Base-by-base conservation (phyloP, 2,113 vertebrate species). In the Silurus meridionalis region DNA sequence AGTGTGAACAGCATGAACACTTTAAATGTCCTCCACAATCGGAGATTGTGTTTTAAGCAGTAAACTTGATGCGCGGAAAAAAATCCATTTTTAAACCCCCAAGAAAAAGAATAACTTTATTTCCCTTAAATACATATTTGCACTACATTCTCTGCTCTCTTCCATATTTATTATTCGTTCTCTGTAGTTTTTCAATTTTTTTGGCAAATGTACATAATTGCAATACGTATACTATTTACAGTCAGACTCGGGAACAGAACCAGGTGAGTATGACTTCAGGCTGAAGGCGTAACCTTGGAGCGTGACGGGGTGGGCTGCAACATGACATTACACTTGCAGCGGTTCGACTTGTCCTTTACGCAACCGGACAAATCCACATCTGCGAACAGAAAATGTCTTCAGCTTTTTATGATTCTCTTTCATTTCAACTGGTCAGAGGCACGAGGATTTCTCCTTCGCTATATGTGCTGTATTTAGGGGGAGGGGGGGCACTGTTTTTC, bases 51-150 rank as follows among this genome's bases (percentile, higher is more conserved):
- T 3, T 37, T 37, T 37, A 37, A 37, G 37, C 37, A 37, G 37
- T 37, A 37, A 37, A 37, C 2, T 37, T 37, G 37, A 37, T 19
- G 8, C 19, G 50, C 4, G 3, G 21, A 60, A 67, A 66, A 80
- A 83, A 80, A 80, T 17, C 48, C 8, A 61, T 23, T 60, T 84
- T 89, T 75, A 88, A 89, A 90, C 91, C 91, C 90, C 91, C 90
- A 92, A 93, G 91, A 91, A 92, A 90, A 93, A 92, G 89, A 92
- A 92, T 91, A 91, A 90, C 85, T 85, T 94, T 92, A 94, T 94
- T 95, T 91, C 88, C 90, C 90, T 92, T 93, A 87, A 89, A 92
- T 91, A 92, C 89, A 92, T 91, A 91, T 93, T 91, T 92, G 89
- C 93, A 92, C 89, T 92, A 90, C 91, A 91, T 90, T 89, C 85